phyloP scores from a whole-genome alignment of 2,888 invertebrate species.

The Melolontha melolontha region DNA sequence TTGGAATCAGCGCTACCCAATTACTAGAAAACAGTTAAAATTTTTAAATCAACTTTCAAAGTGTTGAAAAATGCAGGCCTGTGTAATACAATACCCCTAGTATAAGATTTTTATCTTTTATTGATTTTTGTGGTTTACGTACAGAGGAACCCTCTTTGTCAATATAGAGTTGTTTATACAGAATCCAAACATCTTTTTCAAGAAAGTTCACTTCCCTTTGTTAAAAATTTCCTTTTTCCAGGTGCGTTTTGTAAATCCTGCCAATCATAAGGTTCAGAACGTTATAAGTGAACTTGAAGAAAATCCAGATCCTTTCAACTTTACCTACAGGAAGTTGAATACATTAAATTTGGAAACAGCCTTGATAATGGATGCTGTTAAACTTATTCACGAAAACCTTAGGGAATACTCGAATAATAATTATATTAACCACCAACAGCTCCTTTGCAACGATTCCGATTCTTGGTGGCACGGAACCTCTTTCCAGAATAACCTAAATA shows the following conservation, averaged over 20 bases:
- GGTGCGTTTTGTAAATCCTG: background rate
- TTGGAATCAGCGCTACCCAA: no score
- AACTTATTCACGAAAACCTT: conserved; percentile 83
- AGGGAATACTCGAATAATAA: conserved; percentile 68
- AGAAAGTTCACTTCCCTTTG: background rate
- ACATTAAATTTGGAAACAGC: conserved; percentile 78
- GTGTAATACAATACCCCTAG: no score
- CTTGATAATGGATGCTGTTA: conserved; percentile 86
- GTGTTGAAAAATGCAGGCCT: no score
- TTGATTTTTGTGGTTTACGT: no score
- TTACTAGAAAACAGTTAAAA: no score
- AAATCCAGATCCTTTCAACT: conserved; percentile 48
- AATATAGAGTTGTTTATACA: no score
- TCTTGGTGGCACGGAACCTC: conserved; percentile 85
- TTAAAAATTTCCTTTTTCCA: background rate
- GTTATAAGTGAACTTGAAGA: conserved; percentile 48
- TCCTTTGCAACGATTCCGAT: conserved; percentile 73
- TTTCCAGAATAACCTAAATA: conserved; percentile 83
- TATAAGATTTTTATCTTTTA: no score
- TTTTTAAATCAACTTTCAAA: no score
- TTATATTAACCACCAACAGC: conserved; percentile 65
- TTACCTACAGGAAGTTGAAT: background rate
- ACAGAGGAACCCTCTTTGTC: no score
- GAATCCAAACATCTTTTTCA: no score
- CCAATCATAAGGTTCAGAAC: conserved; percentile 46